Base-by-base conservation (phyloP, 1,140 invertebrate genomes). In the Solenopsis fugax region DNA sequence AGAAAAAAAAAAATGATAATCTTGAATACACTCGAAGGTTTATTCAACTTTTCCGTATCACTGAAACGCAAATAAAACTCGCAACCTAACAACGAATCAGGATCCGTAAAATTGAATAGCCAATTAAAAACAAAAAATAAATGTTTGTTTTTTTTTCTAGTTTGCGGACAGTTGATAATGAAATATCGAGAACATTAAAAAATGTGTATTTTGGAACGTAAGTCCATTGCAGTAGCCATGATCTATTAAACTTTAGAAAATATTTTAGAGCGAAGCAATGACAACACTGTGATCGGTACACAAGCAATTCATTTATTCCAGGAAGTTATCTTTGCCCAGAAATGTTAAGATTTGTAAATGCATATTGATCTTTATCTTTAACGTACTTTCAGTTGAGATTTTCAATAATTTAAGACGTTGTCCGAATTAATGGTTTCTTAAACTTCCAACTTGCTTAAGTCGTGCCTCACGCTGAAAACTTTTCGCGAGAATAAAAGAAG, bases 91-190 rank as follows among this genome's bases (percentile, higher is more conserved):
- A 9, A 10, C 4, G 24, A 75, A 56, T n/a, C 50, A 18, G 54
- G 13, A 75, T n/a, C 10, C 29, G 29, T 45, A 62, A 62, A 76
- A 76, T 76, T 29, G 24, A 65, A 34, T 5, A 29, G 45, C 12
- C 41, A 18, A 78, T 48, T 78, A 78, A 78, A 78, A 78, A 78
- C 13, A 78, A 62, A 60, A 60, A 58, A 76, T 41, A 4, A 67
- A 67, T 41, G 4, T 67, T 67, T 7, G 2, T 45, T 60, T 64
- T 65, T 18, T 21, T 10, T 16, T 62, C 21, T 10, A 12, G 18
- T 64, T 48, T 65, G 12, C 12, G 10, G 21, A 29, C 5, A 9
- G 52, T 6, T 72, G 13, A 72, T 50, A 72, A 52, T 34, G 9
- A 72, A 72, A 52, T 34, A 24, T 72, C 9, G 21, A 29, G 9